Base-by-base conservation (phyloP, 2,888 invertebrate species). In the Diachrysia chrysitis region DNA sequence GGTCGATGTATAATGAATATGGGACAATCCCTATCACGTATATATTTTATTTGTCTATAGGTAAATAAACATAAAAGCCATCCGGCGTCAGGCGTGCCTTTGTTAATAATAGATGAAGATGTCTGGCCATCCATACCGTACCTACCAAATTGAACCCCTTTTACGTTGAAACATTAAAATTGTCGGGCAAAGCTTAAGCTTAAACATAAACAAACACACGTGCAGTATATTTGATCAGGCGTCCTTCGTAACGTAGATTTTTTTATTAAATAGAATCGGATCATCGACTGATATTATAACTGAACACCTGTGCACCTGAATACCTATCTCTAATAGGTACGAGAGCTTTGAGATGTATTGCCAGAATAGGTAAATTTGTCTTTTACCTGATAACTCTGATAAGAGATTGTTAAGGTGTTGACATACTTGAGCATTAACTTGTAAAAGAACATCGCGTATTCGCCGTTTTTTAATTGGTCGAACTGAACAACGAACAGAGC, bases 21-120 rank as follows among this genome's bases (percentile, higher is more conserved):
- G 5, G 42, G 42, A 42, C n/a, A 42, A n/a, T 42, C 42, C n/a
- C n/a, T n/a, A n/a, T n/a, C n/a, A 0, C 1, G n/a, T 42, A 6
- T 37, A 37, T 37, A 5, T 37, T 37, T 42, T 42, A 42, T 42
- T 4, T 42, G 51, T 7, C 17, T 37, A 32, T 35, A 46, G 56
- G 16, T 57, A 6, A 48, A 57, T 46, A 37, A 46, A 61, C 51
- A 61, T 55, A 37, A 57, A 35, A 32, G 46, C 16, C 56, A 46
- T 35, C 14, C 25, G 48, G 55, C 53, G 37, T 4, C 16, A 57
- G 65, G 23, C 65, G 42, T n/a, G 4, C 0, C 23, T n/a, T 48
- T 21, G 55, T 57, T 17, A 58, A 72, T 71, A 61, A 55, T 17
- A 32, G 58, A 72, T 61, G 60, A 51, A 23, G n/a, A 29, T 14